Conservation (phyloP, 2,113 vertebrate genomes). For the Ginglymostoma cirratum region DNA sequence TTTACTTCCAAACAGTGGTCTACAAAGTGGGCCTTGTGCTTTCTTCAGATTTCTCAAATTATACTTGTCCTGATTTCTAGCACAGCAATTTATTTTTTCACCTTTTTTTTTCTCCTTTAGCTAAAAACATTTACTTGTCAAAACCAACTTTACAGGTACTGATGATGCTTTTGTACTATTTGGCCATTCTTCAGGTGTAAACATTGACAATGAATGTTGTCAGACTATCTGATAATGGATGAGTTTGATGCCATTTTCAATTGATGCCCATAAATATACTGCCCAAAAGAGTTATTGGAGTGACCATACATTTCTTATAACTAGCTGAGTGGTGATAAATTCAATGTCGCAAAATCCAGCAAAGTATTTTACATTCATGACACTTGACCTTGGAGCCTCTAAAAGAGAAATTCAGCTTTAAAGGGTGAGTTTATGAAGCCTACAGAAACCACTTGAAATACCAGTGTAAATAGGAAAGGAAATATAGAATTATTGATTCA, state of each 20-base stretch:
- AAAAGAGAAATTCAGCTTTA: neutral
- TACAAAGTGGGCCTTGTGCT: neutral
- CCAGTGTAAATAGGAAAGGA: neutral
- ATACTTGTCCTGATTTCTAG: neutral
- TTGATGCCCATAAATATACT: neutral
- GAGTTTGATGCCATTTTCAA: too few species aligned
- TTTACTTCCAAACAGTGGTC: neutral
- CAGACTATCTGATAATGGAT: too few species aligned
- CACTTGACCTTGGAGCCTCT: neutral
- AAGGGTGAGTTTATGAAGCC: neutral
- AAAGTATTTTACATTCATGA: neutral
- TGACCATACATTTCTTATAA: neutral
- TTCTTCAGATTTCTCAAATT: neutral
- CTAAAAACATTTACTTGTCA: neutral
- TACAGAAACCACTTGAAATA: neutral
- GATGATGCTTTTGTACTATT: too few species aligned
- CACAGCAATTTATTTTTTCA: neutral
- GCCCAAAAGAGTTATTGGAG: neutral
- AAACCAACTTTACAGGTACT: too few species aligned
- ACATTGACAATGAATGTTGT: too few species aligned
- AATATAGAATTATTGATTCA: neutral
- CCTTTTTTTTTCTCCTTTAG: neutral
- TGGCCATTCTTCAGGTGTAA: too few species aligned
- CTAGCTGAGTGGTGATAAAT: neutral
- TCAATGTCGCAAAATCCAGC: too few species aligned